Evolutionary conservation across 2,888 invertebrate species (phyloP), one percentile per base, ranked within the genome.

Genomic region (Apodemia zela): DNA sequence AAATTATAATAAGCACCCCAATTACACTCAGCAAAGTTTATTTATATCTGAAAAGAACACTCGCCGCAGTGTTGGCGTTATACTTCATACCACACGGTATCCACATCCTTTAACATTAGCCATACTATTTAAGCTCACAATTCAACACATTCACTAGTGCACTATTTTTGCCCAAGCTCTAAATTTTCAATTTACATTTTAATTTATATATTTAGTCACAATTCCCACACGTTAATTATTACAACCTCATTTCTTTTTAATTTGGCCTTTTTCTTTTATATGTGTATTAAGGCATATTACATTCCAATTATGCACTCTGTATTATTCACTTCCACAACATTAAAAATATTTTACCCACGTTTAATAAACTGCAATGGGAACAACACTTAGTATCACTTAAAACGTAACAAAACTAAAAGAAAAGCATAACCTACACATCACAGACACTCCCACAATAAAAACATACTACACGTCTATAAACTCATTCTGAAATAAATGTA

Each of bases 341-440:
- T 54, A 54, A 51, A 10, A 13, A 21, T 25, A 25, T 29, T 57
- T 57, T 21, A 29, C 54, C 54, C 54, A 57, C 54, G n/a, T 57
- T 25, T 57, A 13, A 21, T 54, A 57, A 57, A 57, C 54, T 57
- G 54, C 25, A 57, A 57, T 25, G 25, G 54, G 54, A 57, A 57
- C 51, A 54, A 54, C 54, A 57, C 54, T 57, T 57, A 42, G 13
- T 38, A 21, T 57, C 54, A 57, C 54, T 57, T 15, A 6, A 21
- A 29, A 25, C 15, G 54, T 29, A n/a, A 29, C 25, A 57, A 57
- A 51, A 51, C 21, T 21, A 33, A 57, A 57, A 57, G 7, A 29
- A 54, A 54, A 54, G 54, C 54, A 57, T 25, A 25, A 57, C 54
- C 54, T 57, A 57, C 54, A 57, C 54, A 57, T 57, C 54, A 57